Evolutionary conservation across 2,113 vertebrate genomes (phyloP).

Genomic region (Hemibates koningsi): DNA sequence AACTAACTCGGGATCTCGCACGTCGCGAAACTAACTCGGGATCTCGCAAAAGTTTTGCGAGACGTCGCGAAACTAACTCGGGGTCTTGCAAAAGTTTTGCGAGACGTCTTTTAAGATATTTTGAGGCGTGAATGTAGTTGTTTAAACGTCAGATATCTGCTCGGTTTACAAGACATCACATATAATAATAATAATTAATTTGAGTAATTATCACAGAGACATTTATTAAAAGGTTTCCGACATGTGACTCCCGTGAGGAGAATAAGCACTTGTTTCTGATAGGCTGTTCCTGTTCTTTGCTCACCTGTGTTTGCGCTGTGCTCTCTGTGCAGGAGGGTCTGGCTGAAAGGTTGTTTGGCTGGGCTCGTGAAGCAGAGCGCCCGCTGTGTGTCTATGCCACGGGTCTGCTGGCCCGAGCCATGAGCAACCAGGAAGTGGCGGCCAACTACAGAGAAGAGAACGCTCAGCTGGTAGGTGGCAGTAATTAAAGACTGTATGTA

Average conservation of each 20-base stretch:
- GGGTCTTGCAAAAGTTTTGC: too few species aligned
- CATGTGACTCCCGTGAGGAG: not conserved
- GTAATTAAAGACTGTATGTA: not conserved
- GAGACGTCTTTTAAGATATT: too few species aligned
- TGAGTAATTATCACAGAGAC: not conserved
- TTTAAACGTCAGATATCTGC: too few species aligned
- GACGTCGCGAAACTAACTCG: too few species aligned
- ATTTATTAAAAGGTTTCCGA: accelerated
- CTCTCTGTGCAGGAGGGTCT: slow-evolving; percentile 78
- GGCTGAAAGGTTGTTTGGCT: slow-evolving; percentile 85
- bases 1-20: too few species aligned
- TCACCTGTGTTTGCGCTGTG: not conserved
- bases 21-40: too few species aligned
- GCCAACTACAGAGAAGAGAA: slow-evolving; percentile 86
- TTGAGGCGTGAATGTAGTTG: too few species aligned
- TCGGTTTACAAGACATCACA: too few species aligned
- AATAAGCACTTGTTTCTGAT: not conserved
- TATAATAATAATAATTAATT: not conserved
- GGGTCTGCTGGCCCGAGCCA: slow-evolving; percentile 84
- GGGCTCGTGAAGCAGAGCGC: slow-evolving; percentile 81
- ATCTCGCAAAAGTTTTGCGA: too few species aligned
- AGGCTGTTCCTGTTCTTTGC: accelerated
- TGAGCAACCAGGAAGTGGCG: slow-evolving; percentile 91
- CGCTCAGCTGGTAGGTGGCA: slow-evolving; percentile 58
- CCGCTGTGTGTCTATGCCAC: slow-evolving; percentile 83